Base-by-base conservation (phyloP, 2,797 vertebrate genomes). In the Myotis myotis region DNA sequence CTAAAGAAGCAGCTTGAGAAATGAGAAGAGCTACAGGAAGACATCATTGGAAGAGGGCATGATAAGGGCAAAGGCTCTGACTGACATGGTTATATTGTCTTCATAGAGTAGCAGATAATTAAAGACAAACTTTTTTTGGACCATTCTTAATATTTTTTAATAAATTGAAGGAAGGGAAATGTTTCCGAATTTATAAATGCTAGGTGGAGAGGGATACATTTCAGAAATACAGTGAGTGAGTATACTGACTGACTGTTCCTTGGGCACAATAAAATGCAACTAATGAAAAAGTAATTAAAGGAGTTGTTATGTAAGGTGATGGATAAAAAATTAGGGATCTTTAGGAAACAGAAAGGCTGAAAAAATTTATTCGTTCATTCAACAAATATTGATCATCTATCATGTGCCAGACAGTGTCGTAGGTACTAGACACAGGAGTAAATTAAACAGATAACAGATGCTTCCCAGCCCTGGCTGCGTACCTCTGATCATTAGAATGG, bases 271-370 rank as follows among this genome's bases (percentile, higher is more conserved):
- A 89, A 94, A 79, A n/a, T 44, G 4, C 13, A 80, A 38, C 89
- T 75, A 86, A 70, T 92, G 55, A 55, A 62, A 64, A 89, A 71
- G 62, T 44, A 87, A 82, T 12, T 71, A 62, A 81, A 75, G 44
- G 19, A 75, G 6, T 88, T 72, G 10, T 62, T 75, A 51, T 55
- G 28, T 86, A 81, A 94, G 44, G 30, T 70, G 68, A 33, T 79
- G 38, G 38, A 53, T 90, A 80, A 38, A 92, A 90, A 83, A 16
- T 78, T 80, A 9, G 5, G 8, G 3, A 0, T 62, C 60, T 86
- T 95, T 82, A 88, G 68, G 75, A 78, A 76, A 71, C 62, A 64
- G 60, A 82, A 89, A 80, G 60, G 51, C 78, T 85, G 79, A 89
- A 78, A 91, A 90, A 51, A 85, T 84, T 28, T 36, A 53, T 49